Percentiles rank a stretch among this genome's conserved stretches.
phyloP scores from a whole-genome alignment of 1,140 invertebrate genomes.

The Sycophaga agraensis region DNA sequence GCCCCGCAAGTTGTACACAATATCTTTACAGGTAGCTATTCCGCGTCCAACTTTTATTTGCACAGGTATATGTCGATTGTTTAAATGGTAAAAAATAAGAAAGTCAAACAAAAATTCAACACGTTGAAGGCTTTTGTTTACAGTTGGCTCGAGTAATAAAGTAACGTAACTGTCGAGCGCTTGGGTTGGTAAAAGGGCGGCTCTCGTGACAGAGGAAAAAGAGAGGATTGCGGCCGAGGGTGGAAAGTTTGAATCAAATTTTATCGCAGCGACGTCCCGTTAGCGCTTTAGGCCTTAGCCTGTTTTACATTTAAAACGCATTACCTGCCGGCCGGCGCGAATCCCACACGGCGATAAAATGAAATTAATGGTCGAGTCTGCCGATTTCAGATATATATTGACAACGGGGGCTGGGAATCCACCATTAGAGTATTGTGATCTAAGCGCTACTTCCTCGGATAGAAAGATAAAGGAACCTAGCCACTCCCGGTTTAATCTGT shows the following conservation, averaged over 20 bases:
- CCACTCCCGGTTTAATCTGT: not conserved
- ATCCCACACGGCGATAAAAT: constrained; percentile 54
- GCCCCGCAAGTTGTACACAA: too few species aligned
- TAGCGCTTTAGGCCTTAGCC: constrained; percentile 52
- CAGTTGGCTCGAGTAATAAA: too few species aligned
- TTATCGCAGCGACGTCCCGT: constrained; percentile 47
- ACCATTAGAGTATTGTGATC: not conserved
- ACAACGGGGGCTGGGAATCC: constrained; percentile 28
- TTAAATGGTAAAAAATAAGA: too few species aligned
- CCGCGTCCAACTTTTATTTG: too few species aligned
- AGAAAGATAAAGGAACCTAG: not conserved
- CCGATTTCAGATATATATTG: constrained; percentile 55
- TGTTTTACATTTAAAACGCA: constrained; percentile 60
- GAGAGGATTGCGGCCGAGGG: constrained; percentile 20
- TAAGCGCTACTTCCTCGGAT: not conserved
- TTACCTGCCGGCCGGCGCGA: constrained; percentile 50
- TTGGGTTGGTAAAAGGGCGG: not conserved
- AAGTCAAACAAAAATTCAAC: too few species aligned
- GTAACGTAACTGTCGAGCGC: not conserved
- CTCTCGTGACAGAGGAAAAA: not conserved
- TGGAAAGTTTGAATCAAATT: constrained; percentile 52
- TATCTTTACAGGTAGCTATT: too few species aligned
- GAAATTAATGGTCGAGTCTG: constrained; percentile 56
- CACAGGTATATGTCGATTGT: too few species aligned
- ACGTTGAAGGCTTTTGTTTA: too few species aligned